phyloP scores from a whole-genome alignment of 2,797 vertebrate genomes.

The Cyclopterus lumpus region DNA sequence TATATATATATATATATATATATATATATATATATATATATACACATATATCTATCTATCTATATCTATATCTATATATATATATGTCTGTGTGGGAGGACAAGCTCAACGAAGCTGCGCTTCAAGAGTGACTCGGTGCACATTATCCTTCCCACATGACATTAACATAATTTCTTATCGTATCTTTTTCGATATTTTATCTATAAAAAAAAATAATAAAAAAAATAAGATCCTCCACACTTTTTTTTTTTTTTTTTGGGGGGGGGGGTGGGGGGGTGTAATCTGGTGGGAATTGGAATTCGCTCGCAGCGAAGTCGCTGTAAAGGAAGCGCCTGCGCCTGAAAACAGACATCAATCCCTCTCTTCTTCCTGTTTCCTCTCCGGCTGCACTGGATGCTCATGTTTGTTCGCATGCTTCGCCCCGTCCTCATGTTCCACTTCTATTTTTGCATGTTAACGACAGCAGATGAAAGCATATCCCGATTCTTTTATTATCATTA shows the following conservation, averaged over 20 bases:
- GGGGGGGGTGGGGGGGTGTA: too few relatives aligned
- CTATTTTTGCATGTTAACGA: constrained; percentile 67
- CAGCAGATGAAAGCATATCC: constrained; percentile 52
- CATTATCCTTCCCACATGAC: constrained; percentile 31
- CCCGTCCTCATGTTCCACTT: constrained; percentile 61
- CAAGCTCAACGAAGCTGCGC: constrained; percentile 40
- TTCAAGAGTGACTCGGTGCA: constrained; percentile 40
- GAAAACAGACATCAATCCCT: constrained; percentile 63
- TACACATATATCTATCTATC: too few relatives aligned
- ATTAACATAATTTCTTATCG: constrained; percentile 42
- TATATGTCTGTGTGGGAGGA: constrained; percentile 12
- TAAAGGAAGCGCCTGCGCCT: constrained; percentile 42
- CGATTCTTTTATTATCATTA: too few relatives aligned
- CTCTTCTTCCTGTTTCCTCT: constrained; percentile 53
- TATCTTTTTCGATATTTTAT: constrained; percentile 25
- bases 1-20: too few relatives aligned
- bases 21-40: too few relatives aligned
- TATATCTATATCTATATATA: too few relatives aligned
- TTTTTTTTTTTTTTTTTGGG: too few relatives aligned
- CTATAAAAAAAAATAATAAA: constrained; percentile 12
- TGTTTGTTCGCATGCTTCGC: constrained; percentile 60
- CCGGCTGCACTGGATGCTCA: constrained; percentile 51
- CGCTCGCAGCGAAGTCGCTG: constrained; percentile 55
- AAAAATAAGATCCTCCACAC: constrained; percentile 50
- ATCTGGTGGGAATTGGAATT: constrained; percentile 48